Evolutionary conservation across 2,113 vertebrate species (phyloP).

Genomic region (Bufo bufo): DNA sequence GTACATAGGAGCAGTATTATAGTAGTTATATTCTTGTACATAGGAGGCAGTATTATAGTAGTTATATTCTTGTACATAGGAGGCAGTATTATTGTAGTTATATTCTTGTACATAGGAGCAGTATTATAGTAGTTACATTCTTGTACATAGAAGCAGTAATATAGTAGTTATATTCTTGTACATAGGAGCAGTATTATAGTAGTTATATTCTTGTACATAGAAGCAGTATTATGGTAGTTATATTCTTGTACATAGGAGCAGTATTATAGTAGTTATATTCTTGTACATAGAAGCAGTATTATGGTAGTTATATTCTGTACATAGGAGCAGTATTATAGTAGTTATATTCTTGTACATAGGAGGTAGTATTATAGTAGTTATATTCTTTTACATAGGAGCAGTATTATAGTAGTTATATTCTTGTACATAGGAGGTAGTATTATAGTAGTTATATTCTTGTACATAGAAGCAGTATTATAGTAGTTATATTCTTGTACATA

Average conservation of each 20-base stretch:
- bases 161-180: too few relatives aligned
- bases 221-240: too few relatives aligned
- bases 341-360: slow-evolving; percentile 1
- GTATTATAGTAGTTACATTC: background rate
- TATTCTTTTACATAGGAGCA: background rate
- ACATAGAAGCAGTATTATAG: too few relatives aligned
- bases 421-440: background rate
- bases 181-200: too few relatives aligned
- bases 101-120: background rate
- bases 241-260: too few relatives aligned
- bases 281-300: too few relatives aligned
- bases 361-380: background rate
- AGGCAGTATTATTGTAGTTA: background rate
- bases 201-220: too few relatives aligned
- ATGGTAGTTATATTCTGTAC: too few relatives aligned
- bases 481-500: too few relatives aligned
- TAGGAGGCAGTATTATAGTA: background rate
- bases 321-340: background rate
- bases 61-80: background rate
- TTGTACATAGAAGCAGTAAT: too few relatives aligned
- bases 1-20: background rate
- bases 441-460: too few relatives aligned
- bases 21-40: background rate
- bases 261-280: too few relatives aligned
- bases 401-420: slow-evolving; percentile 7